Evolutionary conservation across 2,113 vertebrate species (phyloP), one percentile per base, ranked within the genome.

Genomic region (Ahaetulla prasina): DNA sequence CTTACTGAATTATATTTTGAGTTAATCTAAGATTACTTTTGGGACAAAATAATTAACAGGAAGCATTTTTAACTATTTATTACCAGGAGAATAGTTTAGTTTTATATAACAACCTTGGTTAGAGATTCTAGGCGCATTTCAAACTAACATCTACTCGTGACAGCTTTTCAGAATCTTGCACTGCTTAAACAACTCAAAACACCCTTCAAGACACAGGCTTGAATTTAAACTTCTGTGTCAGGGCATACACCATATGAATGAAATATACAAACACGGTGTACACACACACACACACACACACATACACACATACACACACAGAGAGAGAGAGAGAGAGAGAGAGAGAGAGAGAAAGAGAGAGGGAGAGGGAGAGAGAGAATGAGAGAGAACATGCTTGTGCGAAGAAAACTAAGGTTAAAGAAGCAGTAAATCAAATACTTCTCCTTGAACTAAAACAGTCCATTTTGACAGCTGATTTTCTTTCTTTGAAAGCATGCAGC

Each of bases 401-500:
- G 91, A 96, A 96, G 93, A 92, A 96, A 96, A 95, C 95, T 94
- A 96, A 96, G 95, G 95, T 96, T 96, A 95, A 94, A 96, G 95
- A 97, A 95, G 95, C 93, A 95, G 92, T 90, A 89, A 97, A 96
- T 94, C 92, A 95, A 97, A 94, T 85, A 93, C 93, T 94, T 97
- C 95, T 96, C 95, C 95, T 97, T 95, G 95, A 95, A 96, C 96
- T 97, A 94, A 97, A 96, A 94, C 93, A 95, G 97, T 92, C 95
- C 94, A 95, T 96, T 97, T 96, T 96, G 96, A 97, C 97, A 97
- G 97, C 95, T 95, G 95, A 97, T 95, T 95, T 96, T 93, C 95
- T 95, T 95, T 95, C 93, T 90, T 84, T 97, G 94, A 94, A 97
- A 97, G 96, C 95, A 97, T 43, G 96, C 95, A 90, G 96, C 94